A percentile compares a stretch with the other conserved stretches of the same genome.
phyloP scores from a whole-genome alignment of 1,140 invertebrate genomes.

The Metopolophium dirhodum region DNA sequence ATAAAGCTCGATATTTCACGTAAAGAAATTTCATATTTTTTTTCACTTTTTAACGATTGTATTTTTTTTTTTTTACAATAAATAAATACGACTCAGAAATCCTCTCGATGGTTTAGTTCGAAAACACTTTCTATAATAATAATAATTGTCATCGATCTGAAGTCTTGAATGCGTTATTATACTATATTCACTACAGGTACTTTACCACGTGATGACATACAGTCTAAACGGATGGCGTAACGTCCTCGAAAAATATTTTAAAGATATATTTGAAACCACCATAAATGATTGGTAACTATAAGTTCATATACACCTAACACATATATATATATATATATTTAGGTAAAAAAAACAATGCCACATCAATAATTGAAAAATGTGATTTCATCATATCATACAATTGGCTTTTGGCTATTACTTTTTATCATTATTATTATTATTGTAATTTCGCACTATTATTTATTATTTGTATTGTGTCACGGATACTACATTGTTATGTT shows the following conservation, averaged over 20 bases:
- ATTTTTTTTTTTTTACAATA: not conserved
- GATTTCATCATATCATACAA: not conserved
- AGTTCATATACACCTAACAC: not conserved
- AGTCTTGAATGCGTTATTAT: no score
- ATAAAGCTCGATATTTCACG: not conserved
- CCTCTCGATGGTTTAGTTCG: not conserved
- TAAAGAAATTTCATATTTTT: conserved; percentile 6
- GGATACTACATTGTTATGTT: conserved; percentile 28
- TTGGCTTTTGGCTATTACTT: conserved; percentile 4
- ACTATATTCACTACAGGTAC: not conserved
- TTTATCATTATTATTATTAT: conserved; percentile 27
- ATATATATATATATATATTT: not conserved
- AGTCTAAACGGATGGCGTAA: not conserved
- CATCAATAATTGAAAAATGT: not conserved
- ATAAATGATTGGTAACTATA: not conserved
- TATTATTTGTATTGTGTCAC: conserved; percentile 15
- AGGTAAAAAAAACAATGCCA: not conserved
- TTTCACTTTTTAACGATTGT: not conserved
- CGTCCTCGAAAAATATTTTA: not conserved
- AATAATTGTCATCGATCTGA: not conserved
- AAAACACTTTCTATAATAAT: not conserved
- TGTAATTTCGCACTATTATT: not conserved
- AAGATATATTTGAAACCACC: not conserved
- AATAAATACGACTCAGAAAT: not conserved
- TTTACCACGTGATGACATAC: not conserved